These are phyloP conservation scores for Cerastoderma edule DNA, from an alignment of 2,888 invertebrate genomes.

Conservation along the genomic window DNA sequence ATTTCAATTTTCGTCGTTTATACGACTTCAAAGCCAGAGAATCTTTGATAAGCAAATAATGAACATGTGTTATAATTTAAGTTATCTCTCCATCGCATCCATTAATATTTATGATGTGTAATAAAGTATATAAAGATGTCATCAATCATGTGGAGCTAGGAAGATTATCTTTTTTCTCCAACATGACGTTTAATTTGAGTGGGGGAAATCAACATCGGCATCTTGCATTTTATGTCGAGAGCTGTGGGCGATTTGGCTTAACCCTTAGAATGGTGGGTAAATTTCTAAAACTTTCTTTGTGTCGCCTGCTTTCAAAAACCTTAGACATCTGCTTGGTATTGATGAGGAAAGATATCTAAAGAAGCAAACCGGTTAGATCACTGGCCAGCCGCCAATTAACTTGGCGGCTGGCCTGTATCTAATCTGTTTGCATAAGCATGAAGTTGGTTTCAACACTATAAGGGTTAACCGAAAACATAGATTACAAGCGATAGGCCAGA, in stretches of 20 bases:
- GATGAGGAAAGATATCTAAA: too few species aligned
- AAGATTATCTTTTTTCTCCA: slow-evolving; percentile 38
- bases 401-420: too few species aligned
- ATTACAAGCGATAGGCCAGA: too few species aligned
- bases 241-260: not conserved
- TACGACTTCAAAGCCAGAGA: slow-evolving; percentile 20
- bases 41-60: slow-evolving; percentile 30
- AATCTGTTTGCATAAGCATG: too few species aligned
- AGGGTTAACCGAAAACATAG: too few species aligned
- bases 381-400: too few species aligned
- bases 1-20: slow-evolving; percentile 28
- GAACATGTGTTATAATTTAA: slow-evolving; percentile 33
- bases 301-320: too few species aligned
- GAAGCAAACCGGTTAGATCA: too few species aligned
- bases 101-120: slow-evolving; percentile 47
- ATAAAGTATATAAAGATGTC: slow-evolving; percentile 31
- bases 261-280: not conserved
- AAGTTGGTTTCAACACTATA: too few species aligned
- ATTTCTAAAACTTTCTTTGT: too few species aligned
- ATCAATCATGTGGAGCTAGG: slow-evolving; percentile 32
- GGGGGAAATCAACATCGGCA: not conserved
- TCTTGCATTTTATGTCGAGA: slow-evolving; percentile 6
- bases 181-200: slow-evolving; percentile 45
- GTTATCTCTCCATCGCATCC: slow-evolving; percentile 24
- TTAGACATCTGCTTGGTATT: too few species aligned